Evolutionary conservation across 2,888 invertebrate genomes (phyloP).

Genomic region (Tipula helvola): DNA sequence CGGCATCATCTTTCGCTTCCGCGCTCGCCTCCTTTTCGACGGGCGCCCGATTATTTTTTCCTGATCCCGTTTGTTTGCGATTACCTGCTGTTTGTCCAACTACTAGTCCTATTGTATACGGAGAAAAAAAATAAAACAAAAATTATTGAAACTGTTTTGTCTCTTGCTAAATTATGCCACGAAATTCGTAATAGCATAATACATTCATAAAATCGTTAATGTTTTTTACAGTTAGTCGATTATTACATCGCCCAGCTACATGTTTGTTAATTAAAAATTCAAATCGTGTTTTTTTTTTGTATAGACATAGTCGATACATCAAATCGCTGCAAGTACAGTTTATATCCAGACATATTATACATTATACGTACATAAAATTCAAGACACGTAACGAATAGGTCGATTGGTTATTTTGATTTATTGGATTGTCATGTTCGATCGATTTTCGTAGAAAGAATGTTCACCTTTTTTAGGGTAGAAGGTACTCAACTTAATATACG

Average conservation of each 20-base stretch:
- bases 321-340: no score
- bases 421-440: not conserved
- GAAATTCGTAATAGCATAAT: not conserved
- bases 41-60: conserved; percentile 19
- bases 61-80: conserved; percentile 18
- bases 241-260: not conserved
- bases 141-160: not conserved
- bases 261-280: not conserved
- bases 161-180: no score
- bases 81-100: conserved; percentile 27
- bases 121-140: not conserved
- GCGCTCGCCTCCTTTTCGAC: conserved; percentile 16
- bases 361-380: not conserved
- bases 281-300: not conserved
- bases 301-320: not conserved
- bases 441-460: not conserved
- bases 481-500: not conserved
- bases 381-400: not conserved
- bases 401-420: not conserved
- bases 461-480: not conserved
- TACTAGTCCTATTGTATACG: conserved; percentile 22
- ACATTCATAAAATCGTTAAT: not conserved
- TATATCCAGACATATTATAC: no score
- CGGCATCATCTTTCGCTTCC: conserved; percentile 40
- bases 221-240: not conserved